Evolutionary conservation across 2,113 vertebrate species (phyloP), one percentile per base, ranked within the genome.

Genomic region (Nansenia antarctica): DNA sequence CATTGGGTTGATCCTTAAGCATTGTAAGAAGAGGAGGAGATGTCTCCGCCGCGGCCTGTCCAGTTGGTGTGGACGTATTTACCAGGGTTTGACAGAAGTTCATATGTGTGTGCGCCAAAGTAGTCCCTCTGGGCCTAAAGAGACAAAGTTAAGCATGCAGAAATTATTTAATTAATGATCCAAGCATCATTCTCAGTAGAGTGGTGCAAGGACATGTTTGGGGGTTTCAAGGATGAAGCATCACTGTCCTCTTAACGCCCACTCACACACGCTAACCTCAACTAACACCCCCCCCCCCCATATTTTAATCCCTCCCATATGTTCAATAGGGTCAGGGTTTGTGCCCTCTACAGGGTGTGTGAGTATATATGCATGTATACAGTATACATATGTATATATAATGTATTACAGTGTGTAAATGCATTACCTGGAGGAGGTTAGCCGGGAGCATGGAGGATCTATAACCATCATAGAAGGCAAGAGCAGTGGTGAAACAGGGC

Each of bases 401-500:
- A 42, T 2, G 37, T 3, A 9, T 29, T 12, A 3, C 24, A 55
- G 24, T 26, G 12, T 30, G 54, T 26, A n/a, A 9, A 29, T 26
- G 7, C 20, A 79, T 88, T 37, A 99, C 98, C 94, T 99, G 98
- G 5, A 99, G 91, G 62, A 99, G 93, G 91, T 98, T 99, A 26
- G 98, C 97, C 0, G 98, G 98, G 26, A 99, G 82, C 85, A 89
- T 74, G 24, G 92, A 88, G 0, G 96, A 95, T 59, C 97, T 92
- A 92, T 99, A 99, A 0, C 98, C 98, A 0, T 99, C 98, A 0
- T 96, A 99, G 92, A 99, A 99, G 62, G 97, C 94, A 69, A 99
- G 90, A 0, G 98, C 98, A 0, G 97, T 99, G 72, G 94, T 96
- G 91, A 99, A 98, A 73, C 95, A 98, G 27, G 98, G 98, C 96